Percentiles rank a stretch among this genome's conserved stretches.
phyloP scores from a whole-genome alignment of 2,113 vertebrate genomes.

The Helogale parvula region DNA sequence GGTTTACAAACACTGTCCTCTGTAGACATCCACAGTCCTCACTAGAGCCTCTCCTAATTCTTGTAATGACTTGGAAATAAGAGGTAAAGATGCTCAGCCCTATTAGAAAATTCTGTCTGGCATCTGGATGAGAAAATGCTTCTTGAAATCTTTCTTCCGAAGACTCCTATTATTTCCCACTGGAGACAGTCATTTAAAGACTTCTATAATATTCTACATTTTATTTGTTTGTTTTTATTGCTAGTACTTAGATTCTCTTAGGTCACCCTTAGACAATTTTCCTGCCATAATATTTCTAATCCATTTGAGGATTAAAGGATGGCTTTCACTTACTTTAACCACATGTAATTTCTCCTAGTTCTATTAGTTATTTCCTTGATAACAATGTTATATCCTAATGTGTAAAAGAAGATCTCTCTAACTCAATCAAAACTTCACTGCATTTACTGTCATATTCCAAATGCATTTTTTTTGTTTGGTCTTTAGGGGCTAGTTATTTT shows the following conservation, averaged over 20 bases:
- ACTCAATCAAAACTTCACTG: not conserved
- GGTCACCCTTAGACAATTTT: not conserved
- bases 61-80: not conserved
- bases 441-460: constrained; percentile 50
- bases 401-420: not conserved
- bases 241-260: not conserved
- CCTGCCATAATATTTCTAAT: not conserved
- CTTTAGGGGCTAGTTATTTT: constrained; percentile 42
- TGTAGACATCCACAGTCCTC: not conserved
- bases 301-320: not conserved
- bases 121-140: not conserved
- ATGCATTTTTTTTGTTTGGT: constrained; percentile 36
- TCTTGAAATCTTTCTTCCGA: not conserved
- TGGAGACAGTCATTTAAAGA: not conserved
- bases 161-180: not conserved
- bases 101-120: not conserved
- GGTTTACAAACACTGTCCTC: not conserved
- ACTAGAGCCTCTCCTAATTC: not conserved
- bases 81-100: not conserved
- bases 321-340: not conserved
- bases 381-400: not conserved
- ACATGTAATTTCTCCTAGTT: not conserved
- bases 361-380: constrained; percentile 29
- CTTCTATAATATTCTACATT: not conserved
- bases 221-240: not conserved